These are phyloP conservation scores for Melanotaenia maccullochi DNA, from an alignment of 2,797 vertebrate species.

Conservation along the genomic window DNA sequence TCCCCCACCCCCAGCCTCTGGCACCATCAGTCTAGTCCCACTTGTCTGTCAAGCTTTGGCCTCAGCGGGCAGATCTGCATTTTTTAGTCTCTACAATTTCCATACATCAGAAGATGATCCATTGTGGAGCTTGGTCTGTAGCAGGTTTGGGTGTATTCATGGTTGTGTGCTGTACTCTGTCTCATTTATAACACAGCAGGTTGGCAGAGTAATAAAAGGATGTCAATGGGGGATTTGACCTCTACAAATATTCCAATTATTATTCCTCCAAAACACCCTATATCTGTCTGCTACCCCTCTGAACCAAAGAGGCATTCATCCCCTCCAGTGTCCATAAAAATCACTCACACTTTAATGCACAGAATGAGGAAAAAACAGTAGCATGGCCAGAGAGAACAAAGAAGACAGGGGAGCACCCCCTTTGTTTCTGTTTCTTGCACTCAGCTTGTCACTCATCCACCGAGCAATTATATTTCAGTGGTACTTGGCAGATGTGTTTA, in stretches of 20 bases:
- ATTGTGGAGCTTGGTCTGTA: slow-evolving; percentile 29
- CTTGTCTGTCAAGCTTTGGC: slow-evolving; percentile 54
- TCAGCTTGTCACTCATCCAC: neutral
- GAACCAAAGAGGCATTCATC: slow-evolving; percentile 49
- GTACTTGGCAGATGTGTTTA: slow-evolving; percentile 9
- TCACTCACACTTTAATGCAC: slow-evolving; percentile 45
- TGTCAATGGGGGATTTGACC: slow-evolving; percentile 77
- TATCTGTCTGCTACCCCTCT: slow-evolving; percentile 62
- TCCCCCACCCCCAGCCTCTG: slow-evolving; percentile 31
- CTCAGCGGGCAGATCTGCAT: slow-evolving; percentile 42
- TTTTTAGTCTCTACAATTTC: slow-evolving; percentile 55
- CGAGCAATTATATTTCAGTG: slow-evolving; percentile 9
- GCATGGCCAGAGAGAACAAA: slow-evolving; percentile 17
- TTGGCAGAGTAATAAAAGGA: slow-evolving; percentile 71
- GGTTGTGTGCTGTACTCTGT: slow-evolving; percentile 47
- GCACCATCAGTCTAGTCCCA: slow-evolving; percentile 50
- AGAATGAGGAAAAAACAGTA: slow-evolving; percentile 22
- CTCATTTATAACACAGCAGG: slow-evolving; percentile 73
- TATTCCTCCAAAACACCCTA: slow-evolving; percentile 70
- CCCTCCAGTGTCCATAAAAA: slow-evolving; percentile 60
- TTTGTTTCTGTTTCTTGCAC: slow-evolving; percentile 6
- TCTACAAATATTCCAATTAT: slow-evolving; percentile 74
- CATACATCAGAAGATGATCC: slow-evolving; percentile 64
- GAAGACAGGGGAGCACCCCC: slow-evolving; percentile 9
- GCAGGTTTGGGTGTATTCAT: slow-evolving; percentile 42